Base-by-base conservation (phyloP, 1,140 invertebrate species). In the Musca domestica region DNA sequence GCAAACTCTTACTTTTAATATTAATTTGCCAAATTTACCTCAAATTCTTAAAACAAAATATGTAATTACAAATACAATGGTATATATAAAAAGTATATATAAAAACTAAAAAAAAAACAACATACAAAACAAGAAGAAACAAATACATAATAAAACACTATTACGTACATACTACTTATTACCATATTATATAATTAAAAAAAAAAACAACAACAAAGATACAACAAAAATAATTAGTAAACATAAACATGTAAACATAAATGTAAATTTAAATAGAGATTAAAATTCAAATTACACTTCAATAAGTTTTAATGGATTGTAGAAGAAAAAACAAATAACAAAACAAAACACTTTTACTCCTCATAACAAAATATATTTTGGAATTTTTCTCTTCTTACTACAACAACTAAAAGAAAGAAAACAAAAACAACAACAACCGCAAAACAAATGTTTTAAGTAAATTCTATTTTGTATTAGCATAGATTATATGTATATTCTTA, bases 21-120 rank as follows among this genome's bases (percentile, higher is more conserved):
- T 73, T 76, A 74, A 69, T 76, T 76, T 76, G 73, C 75, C 75
- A 76, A 76, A 76, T 74, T 76, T 76, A 76, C 75, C 75, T 76
- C 75, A 76, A 71, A 71, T 58, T 61, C 56, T 30, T 51, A n/a
- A 69, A 69, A 65, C 5, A 64, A 46, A 64, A 41, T 65, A 52
- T 27, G 64, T 64, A 52, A 27, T 58, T 48, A 58, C 19, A 22
- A 58, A 58, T 7, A 58, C 47, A 22, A n/a, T n/a, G n/a, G n/a
- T n/a, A n/a, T 23, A 46, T 25, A 12, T 34, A 49, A 46, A 34
- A 27, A 66, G n/a, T 49, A 27, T 49, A 58, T 20, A 25, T 52
- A 2, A 65, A 68, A 17, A 19, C 2, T 17, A 41, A 41, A 67
- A 58, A 19, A 68, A 25, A 30, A 30, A 27, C 15, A 47, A 64